phyloP scores from a whole-genome alignment of 2,888 invertebrate species.

The Eilema griseolum region DNA sequence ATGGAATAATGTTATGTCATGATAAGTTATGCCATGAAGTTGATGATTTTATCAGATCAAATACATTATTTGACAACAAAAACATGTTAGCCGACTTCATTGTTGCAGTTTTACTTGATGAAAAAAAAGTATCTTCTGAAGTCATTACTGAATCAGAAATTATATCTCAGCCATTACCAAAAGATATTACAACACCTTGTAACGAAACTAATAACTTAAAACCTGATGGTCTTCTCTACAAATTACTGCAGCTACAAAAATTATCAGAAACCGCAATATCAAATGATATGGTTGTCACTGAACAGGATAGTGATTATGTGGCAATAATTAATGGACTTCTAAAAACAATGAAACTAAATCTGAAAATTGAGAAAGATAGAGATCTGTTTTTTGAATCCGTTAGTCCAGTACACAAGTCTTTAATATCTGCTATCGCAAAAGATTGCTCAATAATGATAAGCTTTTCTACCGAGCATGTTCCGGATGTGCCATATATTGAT shows the following conservation, averaged over 20 bases:
- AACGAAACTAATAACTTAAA: constrained; percentile 46
- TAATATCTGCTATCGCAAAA: constrained; percentile 89
- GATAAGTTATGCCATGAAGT: constrained; percentile 62
- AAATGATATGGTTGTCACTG: constrained; percentile 34
- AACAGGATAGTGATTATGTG: constrained; percentile 63
- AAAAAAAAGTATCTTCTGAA: constrained; percentile 25
- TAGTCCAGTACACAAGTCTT: constrained; percentile 60
- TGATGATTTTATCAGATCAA: constrained; percentile 51
- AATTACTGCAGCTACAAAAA: constrained; percentile 70
- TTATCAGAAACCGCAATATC: constrained; percentile 55
- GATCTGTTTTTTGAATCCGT: constrained; percentile 54
- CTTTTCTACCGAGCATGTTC: constrained; percentile 64
- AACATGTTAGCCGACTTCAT: constrained; percentile 71
- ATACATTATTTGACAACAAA: constrained; percentile 53
- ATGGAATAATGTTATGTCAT: constrained; percentile 65
- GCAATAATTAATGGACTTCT: constrained; percentile 58
- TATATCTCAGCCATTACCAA: not conserved
- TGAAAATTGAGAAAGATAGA: constrained; percentile 50
- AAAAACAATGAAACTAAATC: constrained; percentile 54
- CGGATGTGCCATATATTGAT: constrained; percentile 58
- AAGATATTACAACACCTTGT: constrained; percentile 46
- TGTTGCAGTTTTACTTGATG: constrained; percentile 63
- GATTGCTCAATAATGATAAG: constrained; percentile 91
- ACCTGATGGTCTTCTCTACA: constrained; percentile 58
- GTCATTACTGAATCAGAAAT: constrained; percentile 34